Evolutionary conservation across 2,113 vertebrate genomes (phyloP).

Genomic region (Limnothrissa miodon): DNA sequence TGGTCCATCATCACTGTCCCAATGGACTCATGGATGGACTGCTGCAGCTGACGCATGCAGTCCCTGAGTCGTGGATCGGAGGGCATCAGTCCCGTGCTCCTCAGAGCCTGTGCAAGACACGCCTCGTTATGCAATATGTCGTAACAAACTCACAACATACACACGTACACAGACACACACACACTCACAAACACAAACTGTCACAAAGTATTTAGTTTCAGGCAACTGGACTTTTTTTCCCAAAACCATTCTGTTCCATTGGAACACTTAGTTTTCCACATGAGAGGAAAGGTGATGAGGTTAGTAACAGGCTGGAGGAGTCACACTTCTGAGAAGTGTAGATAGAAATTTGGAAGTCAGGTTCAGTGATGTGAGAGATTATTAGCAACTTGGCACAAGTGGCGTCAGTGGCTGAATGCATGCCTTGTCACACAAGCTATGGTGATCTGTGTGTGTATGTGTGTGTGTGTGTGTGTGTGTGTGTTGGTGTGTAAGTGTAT

Average conservation of each 20-base stretch:
- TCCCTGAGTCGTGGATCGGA: conserved; percentile 82
- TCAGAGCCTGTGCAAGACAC: conserved; percentile 68
- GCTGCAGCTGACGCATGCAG: conserved; percentile 75
- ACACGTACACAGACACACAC: background rate
- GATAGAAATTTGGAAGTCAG: background rate
- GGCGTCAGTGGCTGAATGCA: background rate
- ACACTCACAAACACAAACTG: no score
- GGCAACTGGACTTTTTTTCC: no score
- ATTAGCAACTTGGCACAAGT: background rate
- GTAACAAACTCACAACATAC: background rate
- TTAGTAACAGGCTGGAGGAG: background rate
- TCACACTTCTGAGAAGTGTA: background rate
- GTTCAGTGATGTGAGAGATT: background rate
- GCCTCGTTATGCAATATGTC: background rate
- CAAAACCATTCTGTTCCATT: no score
- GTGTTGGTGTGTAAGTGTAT: background rate
- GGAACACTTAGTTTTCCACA: background rate
- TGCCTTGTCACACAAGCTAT: background rate
- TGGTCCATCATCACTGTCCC: conserved; percentile 79
- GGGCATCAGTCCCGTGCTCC: conserved; percentile 78
- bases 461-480: background rate
- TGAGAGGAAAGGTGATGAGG: background rate
- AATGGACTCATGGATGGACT: conserved; percentile 65
- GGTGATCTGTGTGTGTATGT: background rate
- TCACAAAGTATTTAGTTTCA: no score